Conservation (phyloP, 1,140 invertebrate genomes). For the Homalodisca vitripennis region DNA sequence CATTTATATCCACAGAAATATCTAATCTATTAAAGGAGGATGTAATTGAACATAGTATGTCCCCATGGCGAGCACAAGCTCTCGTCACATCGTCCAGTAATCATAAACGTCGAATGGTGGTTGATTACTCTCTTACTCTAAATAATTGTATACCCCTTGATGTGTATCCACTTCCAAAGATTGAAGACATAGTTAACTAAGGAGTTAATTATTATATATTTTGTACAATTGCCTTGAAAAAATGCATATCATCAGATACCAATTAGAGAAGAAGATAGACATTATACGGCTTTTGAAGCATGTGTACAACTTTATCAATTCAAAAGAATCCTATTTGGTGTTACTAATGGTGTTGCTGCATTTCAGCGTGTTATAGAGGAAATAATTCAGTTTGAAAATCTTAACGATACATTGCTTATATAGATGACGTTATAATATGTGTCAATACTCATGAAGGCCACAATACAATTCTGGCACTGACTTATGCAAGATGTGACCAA, state of each 20-base stretch:
- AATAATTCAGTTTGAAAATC: background rate
- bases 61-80: conserved; percentile 6
- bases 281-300: background rate
- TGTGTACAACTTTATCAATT: background rate
- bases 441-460: conserved; percentile 9
- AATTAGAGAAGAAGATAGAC: background rate
- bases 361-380: conserved; percentile 29
- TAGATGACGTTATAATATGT: conserved; percentile 23
- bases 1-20: too few relatives aligned
- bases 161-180: background rate
- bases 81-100: background rate
- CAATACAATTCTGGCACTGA: background rate
- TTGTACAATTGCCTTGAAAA: background rate
- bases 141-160: background rate
- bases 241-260: background rate
- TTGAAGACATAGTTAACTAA: background rate
- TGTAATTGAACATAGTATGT: background rate
- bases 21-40: background rate
- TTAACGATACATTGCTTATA: background rate
- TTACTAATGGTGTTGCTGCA: conserved; percentile 36
- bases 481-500: background rate
- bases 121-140: background rate
- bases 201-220: background rate
- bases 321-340: conserved; percentile 33
- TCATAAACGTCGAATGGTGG: background rate